These are phyloP conservation scores for Numenius arquata DNA, from an alignment of 2,113 vertebrate species.

Conservation along the genomic window DNA sequence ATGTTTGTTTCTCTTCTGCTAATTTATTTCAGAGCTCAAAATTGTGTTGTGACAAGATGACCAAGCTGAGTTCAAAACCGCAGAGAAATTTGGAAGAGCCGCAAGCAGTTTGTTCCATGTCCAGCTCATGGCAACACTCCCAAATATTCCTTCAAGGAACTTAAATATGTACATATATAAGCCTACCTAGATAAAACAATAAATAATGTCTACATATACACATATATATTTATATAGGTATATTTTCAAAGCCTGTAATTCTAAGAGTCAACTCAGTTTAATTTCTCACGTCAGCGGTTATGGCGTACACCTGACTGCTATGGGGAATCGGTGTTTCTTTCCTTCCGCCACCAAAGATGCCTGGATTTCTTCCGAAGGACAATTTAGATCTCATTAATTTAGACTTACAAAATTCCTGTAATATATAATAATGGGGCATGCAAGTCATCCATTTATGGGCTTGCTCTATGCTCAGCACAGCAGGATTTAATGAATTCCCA, in stretches of 20 bases:
- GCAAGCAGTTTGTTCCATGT: slow-evolving; percentile 24
- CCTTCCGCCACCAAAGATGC: not conserved
- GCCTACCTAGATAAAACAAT: not conserved
- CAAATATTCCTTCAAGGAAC: not conserved
- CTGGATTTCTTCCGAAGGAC: not conserved
- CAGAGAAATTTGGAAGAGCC: slow-evolving; percentile 16
- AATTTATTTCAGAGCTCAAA: slow-evolving; percentile 57
- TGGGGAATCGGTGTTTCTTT: not conserved
- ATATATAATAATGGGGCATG: not conserved
- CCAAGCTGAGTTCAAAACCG: slow-evolving; percentile 40
- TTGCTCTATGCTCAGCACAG: not conserved
- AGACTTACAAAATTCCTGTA: not conserved
- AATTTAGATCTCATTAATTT: not conserved
- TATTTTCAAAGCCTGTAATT: not conserved
- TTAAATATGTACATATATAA: not conserved
- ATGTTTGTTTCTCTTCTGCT: slow-evolving; percentile 62
- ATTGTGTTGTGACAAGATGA: slow-evolving; percentile 71
- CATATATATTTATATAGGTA: not conserved
- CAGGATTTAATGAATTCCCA: not conserved
- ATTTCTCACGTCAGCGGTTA: not conserved
- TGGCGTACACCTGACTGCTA: not conserved
- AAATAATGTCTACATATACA: not conserved
- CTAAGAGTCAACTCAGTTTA: not conserved
- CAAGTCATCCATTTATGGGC: not conserved
- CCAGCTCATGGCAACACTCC: slow-evolving; percentile 10